Percentiles rank a stretch among this genome's conserved stretches.
Evolutionary conservation across 2,888 invertebrate species (phyloP).

Genomic region (Dexiosoma caninum): DNA sequence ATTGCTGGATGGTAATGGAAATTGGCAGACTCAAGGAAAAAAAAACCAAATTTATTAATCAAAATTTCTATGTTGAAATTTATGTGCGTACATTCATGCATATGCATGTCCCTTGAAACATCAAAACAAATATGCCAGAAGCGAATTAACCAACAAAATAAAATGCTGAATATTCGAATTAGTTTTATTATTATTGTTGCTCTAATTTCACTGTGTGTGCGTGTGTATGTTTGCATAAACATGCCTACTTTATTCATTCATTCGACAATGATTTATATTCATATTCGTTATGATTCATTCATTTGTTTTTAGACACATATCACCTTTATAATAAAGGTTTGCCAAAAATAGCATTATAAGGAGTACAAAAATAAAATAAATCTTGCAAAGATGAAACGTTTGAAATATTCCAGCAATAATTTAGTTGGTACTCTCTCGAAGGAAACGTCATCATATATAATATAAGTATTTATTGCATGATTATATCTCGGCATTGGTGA

Average conservation of each 20-base stretch:
- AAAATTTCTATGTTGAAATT: background rate
- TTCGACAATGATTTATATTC: conserved; percentile 47
- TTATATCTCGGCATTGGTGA: background rate
- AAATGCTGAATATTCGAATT: background rate
- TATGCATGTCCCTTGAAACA: no score
- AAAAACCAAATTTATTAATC: background rate
- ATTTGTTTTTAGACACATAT: conserved; percentile 44
- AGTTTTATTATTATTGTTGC: background rate
- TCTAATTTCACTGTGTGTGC: background rate
- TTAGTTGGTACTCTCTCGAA: background rate
- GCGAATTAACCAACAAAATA: background rate
- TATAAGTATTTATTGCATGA: conserved; percentile 26
- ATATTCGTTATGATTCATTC: conserved; percentile 25
- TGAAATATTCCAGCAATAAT: background rate
- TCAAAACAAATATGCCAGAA: no score
- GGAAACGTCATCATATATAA: conserved; percentile 21
- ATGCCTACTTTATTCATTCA: background rate
- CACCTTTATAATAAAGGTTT: conserved; percentile 29
- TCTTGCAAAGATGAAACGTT: background rate
- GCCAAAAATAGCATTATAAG: conserved; percentile 16
- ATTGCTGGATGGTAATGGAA: no score
- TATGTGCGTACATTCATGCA: no score
- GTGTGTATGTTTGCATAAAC: background rate
- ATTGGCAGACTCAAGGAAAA: no score
- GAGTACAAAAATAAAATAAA: background rate